Evolutionary conservation across 2,113 vertebrate species (phyloP), one percentile per base, ranked within the genome.

Genomic region (Laterallus jamaicensis): DNA sequence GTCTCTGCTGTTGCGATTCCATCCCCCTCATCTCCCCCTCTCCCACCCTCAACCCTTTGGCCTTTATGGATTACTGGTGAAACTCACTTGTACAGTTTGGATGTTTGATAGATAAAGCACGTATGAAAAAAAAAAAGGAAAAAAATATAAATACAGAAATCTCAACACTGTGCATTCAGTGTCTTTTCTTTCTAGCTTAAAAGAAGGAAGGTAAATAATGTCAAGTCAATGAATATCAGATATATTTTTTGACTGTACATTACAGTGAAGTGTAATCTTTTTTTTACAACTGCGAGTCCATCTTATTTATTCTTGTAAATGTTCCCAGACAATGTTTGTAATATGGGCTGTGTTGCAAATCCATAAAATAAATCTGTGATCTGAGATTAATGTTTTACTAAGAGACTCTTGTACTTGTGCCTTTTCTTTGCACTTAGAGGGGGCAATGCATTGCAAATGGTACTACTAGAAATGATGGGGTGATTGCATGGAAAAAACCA

Each of bases 281-380:
- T 98, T 98, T 98, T 98, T 98, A 98, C 97, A 98, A 98, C 98
- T 98, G 97, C 98, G 88, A 98, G 98, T 98, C 97, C 98, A 98
- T 98, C 98, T 98, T 98, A 98, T 98, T 98, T 98, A 98, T 98
- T 98, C 98, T 98, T 98, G 97, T 98, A 98, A 98, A 98, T 98
- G 98, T 98, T 97, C 98, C 98, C 97, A 97, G 97, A 98, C 90
- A 96, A 98, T 98, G 98, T 98, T 98, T 98, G 98, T 98, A 98
- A 98, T 98, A 98, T 98, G 98, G 96, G 96, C 97, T 98, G 97
- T 98, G 98, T 98, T 98, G 96, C 97, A 98, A 98, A 98, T 98
- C 98, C 97, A 98, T 98, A 98, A 97, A 98, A 98, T 98, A 98
- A 98, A 98, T 96, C 96, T 98, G 97, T 98, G 98, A 98, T 97